Evolutionary conservation across 2,888 invertebrate species (phyloP), one percentile per base, ranked within the genome.

Genomic region (Lacanobia oleracea): DNA sequence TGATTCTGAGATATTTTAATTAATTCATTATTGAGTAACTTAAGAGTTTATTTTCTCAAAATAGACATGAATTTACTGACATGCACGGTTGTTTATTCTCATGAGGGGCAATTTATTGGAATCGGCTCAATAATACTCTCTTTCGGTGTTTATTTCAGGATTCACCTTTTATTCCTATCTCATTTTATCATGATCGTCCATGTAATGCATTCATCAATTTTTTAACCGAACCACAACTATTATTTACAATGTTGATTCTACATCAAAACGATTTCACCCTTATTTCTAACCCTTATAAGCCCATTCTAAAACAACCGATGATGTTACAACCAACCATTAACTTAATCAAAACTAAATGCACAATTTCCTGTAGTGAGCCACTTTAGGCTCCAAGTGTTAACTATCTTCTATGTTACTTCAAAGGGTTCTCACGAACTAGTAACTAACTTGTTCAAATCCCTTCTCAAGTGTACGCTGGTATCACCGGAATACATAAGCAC

Each of bases 371-470:
- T 61, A 81, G 60, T 48, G 48, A 51, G 40, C 61, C 45, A 23
- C 67, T 82, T 61, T 48, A 68, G 45, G 14, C 51, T 65, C 23
- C 50, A 59, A 68, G 65, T 72, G 73, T 60, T 53, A 80, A 82
- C 79, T 69, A 69, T 78, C 66, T 73, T 79, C 69, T 57, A 62
- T 18, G 51, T 66, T 53, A 66, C 77, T 76, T 83, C 81, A 81
- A 86, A 86, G 77, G 84, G 70, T 62, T 77, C 78, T 72, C 51
- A 69, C 67, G 57, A 75, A 75, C 83, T 74, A 78, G 74, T 75
- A 77, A 75, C 76, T 71, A 72, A 81, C 72, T 86, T 76, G 78
- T 69, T 71, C 57, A 56, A 79, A 83, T 74, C 83, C 69, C 83
- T 83, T 70, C 65, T 67, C 27, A 74, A 82, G 65, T 80, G 53